A percentile compares a stretch with the other conserved stretches of the same genome.
Conservation (phyloP, 2,113 vertebrate species). For the Xenopus laevis region DNA sequence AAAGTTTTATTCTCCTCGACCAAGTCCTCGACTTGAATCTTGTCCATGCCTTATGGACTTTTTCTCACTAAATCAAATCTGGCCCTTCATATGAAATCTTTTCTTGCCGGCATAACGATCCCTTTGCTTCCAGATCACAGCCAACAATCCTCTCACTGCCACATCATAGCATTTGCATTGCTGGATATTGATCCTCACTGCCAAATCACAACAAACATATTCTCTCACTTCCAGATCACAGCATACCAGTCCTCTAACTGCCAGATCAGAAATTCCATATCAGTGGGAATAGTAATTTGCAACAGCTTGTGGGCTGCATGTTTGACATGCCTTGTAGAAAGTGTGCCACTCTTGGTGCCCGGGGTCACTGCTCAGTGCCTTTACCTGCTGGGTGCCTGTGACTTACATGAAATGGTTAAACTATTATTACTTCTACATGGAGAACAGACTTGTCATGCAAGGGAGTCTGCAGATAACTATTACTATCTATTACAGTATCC, state of each 20-base stretch:
- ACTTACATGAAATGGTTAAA: neutral
- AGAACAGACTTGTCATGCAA: too few relatives aligned
- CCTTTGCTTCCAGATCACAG: neutral
- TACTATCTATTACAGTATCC: neutral
- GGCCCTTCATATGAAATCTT: too few relatives aligned
- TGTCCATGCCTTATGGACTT: too few relatives aligned
- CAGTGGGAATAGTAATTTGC: too few relatives aligned
- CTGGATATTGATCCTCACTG: neutral
- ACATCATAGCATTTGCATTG: neutral
- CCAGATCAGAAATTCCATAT: too few relatives aligned
- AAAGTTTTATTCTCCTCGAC: too few relatives aligned
- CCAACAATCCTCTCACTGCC: neutral
- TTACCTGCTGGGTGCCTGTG: neutral
- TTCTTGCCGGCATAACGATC: neutral
- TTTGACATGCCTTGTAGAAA: too few relatives aligned
- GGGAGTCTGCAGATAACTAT: neutral
- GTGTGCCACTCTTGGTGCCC: too few relatives aligned
- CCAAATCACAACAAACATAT: neutral
- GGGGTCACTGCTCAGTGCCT: too few relatives aligned
- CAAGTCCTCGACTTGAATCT: too few relatives aligned
- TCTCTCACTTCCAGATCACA: neutral
- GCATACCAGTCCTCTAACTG: neutral
- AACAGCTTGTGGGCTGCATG: too few relatives aligned
- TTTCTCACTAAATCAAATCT: too few relatives aligned
- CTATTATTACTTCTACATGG: neutral